Base-by-base conservation (phyloP, 2,113 vertebrate species). In the Psophia crepitans region DNA sequence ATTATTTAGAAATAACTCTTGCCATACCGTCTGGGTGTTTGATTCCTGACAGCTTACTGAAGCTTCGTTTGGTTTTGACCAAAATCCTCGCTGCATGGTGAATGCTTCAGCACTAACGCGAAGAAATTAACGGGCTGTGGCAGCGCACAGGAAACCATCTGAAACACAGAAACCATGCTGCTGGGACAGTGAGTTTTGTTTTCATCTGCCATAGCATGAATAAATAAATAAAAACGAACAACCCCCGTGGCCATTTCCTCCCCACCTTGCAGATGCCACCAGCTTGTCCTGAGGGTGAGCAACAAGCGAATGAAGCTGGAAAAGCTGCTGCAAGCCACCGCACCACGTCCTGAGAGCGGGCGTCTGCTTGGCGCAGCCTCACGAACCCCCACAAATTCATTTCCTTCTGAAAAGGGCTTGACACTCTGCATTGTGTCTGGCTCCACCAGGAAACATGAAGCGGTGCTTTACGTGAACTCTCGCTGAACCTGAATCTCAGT, bases 311-410 rank as follows among this genome's bases (percentile, higher is more conserved):
- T 0, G 80, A 32, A 61, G 35, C 0, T 1, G 61, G 39, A 20
- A 14, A 73, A 0, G 3, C 15, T 0, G 9, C 39, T 8, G 64
- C 28, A 30, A 22, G 48, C 21, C 23, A 5, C 18, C 0, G 1
- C 19, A 3, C 2, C 10, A 0, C 0, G 3, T 12, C 43, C 33
- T 1, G 3, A 46, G 71, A 2, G 2, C 4, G 65, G 48, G 20
- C 0, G 8, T 18, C 54, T 2, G 49, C 78, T 11, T 0, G 6
- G 74, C 4, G 0, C n/a, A 9, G 66, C 82, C 32, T 33, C 68
- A 5, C 2, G 2, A 19, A 9, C 21, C 30, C 20, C 41, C 7
- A 5, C 8, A 13, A 22, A 5, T 6, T 3, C 19, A 2, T 30
- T 32, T 70, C 65, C 60, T 32, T 9, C 57, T 7, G 27, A 19